Conservation (phyloP, 2,113 vertebrate species). For the Hucho hucho region DNA sequence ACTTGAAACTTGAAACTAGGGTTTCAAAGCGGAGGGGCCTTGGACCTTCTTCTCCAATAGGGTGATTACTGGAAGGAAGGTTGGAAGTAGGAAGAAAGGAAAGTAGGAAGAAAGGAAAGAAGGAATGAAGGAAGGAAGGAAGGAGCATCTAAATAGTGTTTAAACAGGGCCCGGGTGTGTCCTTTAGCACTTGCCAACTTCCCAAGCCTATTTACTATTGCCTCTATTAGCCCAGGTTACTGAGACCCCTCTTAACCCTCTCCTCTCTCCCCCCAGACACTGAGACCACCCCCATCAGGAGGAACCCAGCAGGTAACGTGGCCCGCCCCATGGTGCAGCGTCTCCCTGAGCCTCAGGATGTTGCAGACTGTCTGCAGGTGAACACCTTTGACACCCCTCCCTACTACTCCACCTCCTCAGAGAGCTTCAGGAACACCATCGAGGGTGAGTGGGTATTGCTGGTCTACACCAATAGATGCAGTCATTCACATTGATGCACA, state of each 20-base stretch:
- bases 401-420: conserved; percentile 92
- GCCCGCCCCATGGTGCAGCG: conserved; percentile 93
- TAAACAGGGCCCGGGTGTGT: too few relatives aligned
- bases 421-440: conserved; percentile 93
- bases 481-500: neutral
- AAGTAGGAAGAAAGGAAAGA: too few relatives aligned
- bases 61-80: too few relatives aligned
- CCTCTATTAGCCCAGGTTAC: too few relatives aligned
- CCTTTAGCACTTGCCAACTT: too few relatives aligned
- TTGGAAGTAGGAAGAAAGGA: too few relatives aligned
- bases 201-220: too few relatives aligned
- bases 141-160: too few relatives aligned
- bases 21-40: too few relatives aligned
- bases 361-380: conserved; percentile 87
- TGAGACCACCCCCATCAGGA: conserved; percentile 83
- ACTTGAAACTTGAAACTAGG: too few relatives aligned
- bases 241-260: neutral
- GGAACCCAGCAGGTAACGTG: conserved; percentile 92
- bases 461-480: neutral
- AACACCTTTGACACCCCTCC: conserved; percentile 89
- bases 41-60: too few relatives aligned
- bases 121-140: too few relatives aligned
- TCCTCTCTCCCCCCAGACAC: conserved; percentile 72
- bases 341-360: conserved; percentile 88
- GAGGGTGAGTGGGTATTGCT: conserved; percentile 77